Evolutionary conservation across 2,113 vertebrate species (phyloP), one percentile per base, ranked within the genome.

Genomic region (Antigone vipio): DNA sequence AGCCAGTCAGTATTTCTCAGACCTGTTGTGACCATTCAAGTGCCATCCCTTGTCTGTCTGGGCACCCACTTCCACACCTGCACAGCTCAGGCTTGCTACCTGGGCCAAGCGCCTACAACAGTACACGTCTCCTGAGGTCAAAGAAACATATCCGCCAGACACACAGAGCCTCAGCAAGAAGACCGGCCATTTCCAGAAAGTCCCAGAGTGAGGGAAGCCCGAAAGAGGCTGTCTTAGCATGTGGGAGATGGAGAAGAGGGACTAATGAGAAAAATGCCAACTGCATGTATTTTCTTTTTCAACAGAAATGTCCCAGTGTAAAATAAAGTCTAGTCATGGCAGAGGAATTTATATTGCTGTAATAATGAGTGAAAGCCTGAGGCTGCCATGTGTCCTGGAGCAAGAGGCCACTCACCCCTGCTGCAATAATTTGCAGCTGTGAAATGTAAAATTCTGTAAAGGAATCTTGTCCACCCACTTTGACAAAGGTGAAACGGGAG

Each of bases 261-360:
- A 38, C 45, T 94, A 59, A 89, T 9, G 15, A 56, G 14, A 23
- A 66, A 42, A 80, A 49, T 62, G 32, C 19, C 42, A 85, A 6
- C 29, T 38, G 59, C 0, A 0, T 35, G 20, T 8, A 45, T 77
- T 95, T 94, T 59, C 10, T 77, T 64, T 73, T 49, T 14, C 35
- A 85, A 34, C 27, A 78, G 47, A 59, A 89, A 52, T 75, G 9
- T 74, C 15, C 29, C 47, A 13, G 24, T 55, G 23, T 38, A 55
- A 32, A 20, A 89, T 81, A 63, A 63, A 55, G 12, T 62, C 69
- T 85, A 71, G 56, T 16, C n/a, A 56, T 5, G 9, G 18, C 32
- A 89, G 32, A 91, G 20, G 15, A 75, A 72, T 93, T 91, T 87
- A 21, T 75, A 81, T 27, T 71, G 35, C 81, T 74, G 22, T n/a